phyloP scores from a whole-genome alignment of 2,113 vertebrate genomes.

The Panthera tigris region DNA sequence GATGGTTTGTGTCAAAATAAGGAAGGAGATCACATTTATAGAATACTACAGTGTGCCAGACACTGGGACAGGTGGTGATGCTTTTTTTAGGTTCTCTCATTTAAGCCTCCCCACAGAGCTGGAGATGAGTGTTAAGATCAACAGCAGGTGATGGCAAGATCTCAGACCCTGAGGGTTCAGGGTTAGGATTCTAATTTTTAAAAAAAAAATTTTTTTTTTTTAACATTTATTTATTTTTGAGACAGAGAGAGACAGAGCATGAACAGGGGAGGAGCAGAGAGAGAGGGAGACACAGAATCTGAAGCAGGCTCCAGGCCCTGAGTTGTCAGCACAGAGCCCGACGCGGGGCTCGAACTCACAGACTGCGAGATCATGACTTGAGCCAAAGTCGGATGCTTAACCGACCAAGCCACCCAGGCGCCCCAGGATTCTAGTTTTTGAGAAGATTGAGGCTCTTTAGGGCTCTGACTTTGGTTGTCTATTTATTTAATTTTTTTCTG shows the following conservation, averaged over 20 bases:
- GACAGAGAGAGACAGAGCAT: too few relatives aligned
- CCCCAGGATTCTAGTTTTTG: neutral
- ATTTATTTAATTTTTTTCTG: slow-evolving; percentile 18
- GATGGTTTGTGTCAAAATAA: slow-evolving; percentile 2
- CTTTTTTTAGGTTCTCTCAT: slow-evolving; percentile 21
- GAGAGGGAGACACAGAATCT: too few relatives aligned
- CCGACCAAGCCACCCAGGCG: too few relatives aligned
- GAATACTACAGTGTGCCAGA: neutral
- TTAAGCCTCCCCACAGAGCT: neutral
- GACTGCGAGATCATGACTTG: too few relatives aligned
- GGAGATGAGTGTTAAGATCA: neutral
- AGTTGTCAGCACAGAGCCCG: too few relatives aligned
- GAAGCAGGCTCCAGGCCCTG: too few relatives aligned
- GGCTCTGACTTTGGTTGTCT: neutral
- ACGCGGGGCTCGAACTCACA: too few relatives aligned
- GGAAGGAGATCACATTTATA: neutral
- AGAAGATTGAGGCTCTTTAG: neutral
- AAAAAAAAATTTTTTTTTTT: too few relatives aligned
- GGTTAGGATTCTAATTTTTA: neutral
- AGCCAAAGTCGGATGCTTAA: too few relatives aligned
- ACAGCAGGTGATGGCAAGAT: neutral
- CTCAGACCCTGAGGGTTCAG: neutral
- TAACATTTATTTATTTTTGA: too few relatives aligned
- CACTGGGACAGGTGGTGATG: neutral
- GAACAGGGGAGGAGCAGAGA: too few relatives aligned